Percentiles rank a stretch among this genome's conserved stretches.
Evolutionary conservation across 2,113 vertebrate genomes (phyloP).

Genomic region (Pedionomus torquatus): DNA sequence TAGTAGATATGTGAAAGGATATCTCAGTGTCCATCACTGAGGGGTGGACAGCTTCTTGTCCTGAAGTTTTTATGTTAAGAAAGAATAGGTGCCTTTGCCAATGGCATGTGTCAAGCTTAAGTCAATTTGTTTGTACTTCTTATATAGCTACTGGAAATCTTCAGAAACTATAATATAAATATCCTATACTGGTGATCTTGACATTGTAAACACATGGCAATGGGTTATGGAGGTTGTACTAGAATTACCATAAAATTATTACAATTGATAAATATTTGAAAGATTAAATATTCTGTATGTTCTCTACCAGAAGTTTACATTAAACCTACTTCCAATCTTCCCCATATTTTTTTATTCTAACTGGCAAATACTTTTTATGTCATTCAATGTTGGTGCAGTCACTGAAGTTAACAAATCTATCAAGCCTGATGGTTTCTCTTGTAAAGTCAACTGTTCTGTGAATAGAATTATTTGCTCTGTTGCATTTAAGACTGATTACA

Average conservation of each 20-base stretch:
- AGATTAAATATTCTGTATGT: background rate
- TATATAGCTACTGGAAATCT: background rate
- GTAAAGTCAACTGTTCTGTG: background rate
- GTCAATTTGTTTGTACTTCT: background rate
- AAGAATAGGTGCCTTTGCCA: background rate
- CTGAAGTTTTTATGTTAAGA: background rate
- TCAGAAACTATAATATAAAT: background rate
- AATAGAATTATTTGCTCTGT: background rate
- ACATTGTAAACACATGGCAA: background rate
- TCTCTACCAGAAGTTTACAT: background rate
- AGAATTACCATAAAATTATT: background rate
- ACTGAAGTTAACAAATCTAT: background rate
- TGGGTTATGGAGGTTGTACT: background rate
- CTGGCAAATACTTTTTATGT: background rate
- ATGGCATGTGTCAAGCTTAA: background rate
- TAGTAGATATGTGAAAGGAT: background rate
- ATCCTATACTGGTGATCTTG: background rate
- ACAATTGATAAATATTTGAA: background rate
- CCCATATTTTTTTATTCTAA: background rate
- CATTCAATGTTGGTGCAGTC: background rate
- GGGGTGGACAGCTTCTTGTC: background rate
- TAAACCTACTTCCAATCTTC: background rate
- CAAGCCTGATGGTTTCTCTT: background rate
- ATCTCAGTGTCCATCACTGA: background rate
- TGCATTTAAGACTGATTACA: background rate